These are phyloP conservation scores for Eurytoma adleriae DNA, from an alignment of 2,888 invertebrate species.

Conservation along the genomic window DNA sequence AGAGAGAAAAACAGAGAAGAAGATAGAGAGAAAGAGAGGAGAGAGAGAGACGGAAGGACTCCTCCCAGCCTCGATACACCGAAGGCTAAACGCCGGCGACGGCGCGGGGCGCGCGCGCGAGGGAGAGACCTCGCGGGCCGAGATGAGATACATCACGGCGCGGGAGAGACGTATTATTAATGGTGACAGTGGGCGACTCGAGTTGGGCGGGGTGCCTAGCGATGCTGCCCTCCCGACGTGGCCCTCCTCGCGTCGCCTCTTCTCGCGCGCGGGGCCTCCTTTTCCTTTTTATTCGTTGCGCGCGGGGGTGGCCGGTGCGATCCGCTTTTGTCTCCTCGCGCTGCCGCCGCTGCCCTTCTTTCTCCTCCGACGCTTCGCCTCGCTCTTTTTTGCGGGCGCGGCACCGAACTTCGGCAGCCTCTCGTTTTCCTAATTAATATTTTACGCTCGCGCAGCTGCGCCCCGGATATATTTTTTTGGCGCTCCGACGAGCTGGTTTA, in stretches of 20 bases:
- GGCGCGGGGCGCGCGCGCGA: constrained; percentile 47
- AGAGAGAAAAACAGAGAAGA: too few species aligned
- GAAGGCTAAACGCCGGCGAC: constrained; percentile 64
- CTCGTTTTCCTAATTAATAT: constrained; percentile 55
- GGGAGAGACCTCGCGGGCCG: constrained; percentile 42
- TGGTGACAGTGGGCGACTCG: constrained; percentile 76
- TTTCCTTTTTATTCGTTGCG: constrained; percentile 20
- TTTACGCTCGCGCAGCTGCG: constrained; percentile 38
- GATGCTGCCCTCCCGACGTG: constrained; percentile 60
- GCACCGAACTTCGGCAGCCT: constrained; percentile 3
- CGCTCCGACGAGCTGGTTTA: constrained; percentile 37
- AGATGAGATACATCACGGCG: constrained; percentile 75
- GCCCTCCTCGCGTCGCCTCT: constrained; percentile 48
- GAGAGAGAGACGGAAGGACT: constrained; percentile 45
- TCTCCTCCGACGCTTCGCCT: constrained; percentile 6
- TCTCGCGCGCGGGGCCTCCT: constrained; percentile 57
- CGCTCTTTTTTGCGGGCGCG: not conserved
- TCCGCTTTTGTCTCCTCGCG: constrained; percentile 38
- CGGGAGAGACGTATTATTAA: constrained; percentile 75
- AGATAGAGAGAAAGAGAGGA: too few species aligned
- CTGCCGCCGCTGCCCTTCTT: not conserved
- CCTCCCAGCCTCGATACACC: constrained; percentile 61
- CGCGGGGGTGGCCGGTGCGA: constrained; percentile 14
- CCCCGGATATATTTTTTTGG: not conserved
- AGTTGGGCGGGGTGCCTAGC: constrained; percentile 73